Base-by-base conservation (phyloP, 1,140 invertebrate species). In the Drosophila lacteicornis region DNA sequence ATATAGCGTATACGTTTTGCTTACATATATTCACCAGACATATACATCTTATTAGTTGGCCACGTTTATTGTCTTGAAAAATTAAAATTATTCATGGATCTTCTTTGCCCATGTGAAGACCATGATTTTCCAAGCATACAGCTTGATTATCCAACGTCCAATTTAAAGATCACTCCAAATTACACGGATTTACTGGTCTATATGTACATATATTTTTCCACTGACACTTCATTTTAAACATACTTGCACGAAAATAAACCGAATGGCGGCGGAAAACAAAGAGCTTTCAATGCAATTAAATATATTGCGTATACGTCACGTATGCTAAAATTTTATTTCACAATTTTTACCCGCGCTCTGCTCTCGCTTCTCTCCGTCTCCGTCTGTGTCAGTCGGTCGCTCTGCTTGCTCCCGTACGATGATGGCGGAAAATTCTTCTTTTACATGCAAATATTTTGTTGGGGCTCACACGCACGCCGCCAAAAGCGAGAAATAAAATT, bases 401-500 rank as follows among this genome's bases (percentile, higher is more conserved):
- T 19, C 36, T 27, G 17, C 43, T 60, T 36, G 19, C 49, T 51
- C 47, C 56, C 47, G 47, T 27, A 42, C 30, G 11, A 43, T 70
- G 38, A 57, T 53, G 51, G 17, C 45, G 43, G 36, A 79, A 79
- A 79, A 79, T 79, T 73, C 58, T 79, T 77, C 58, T 78, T 83
- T 76, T 61, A 63, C 71, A 87, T 87, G 84, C 60, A 88, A 77
- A 87, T 68, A 70, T 75, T 75, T 70, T 56, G 49, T 53, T 65
- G 58, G 38, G n/a, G 50, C 46, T 50, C 65, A 57, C 66, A 65
- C 55, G 51, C 74, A 63, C 74, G 51, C 25, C 59, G 78, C 50
- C 17, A 55, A 59, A 68, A 40, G 19, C 73, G 60, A 49, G 51
- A 75, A 79, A 57, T 78, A 70, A 56, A 75, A 65, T 45, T 71